Conservation (phyloP, 2,888 invertebrate species). For the Drosophila nr. medialis region DNA sequence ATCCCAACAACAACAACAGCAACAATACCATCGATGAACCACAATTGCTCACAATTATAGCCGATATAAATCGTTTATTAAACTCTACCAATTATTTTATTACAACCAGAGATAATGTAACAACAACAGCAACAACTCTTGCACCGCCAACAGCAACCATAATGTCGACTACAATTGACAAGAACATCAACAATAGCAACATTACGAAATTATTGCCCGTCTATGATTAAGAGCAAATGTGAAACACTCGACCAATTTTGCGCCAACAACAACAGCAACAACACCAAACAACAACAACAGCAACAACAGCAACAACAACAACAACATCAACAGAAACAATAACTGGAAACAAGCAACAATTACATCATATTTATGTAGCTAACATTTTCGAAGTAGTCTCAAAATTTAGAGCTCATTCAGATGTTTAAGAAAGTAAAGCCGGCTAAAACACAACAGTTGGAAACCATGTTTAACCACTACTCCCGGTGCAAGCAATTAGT, state of each 20-base stretch:
- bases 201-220: slow-evolving; percentile 81
- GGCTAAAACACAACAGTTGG: neutral
- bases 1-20: slow-evolving; percentile 38
- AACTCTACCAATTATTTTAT: slow-evolving; percentile 85
- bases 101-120: slow-evolving; percentile 84
- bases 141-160: slow-evolving; percentile 48
- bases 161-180: slow-evolving; percentile 55
- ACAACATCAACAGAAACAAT: slow-evolving; percentile 10
- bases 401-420: slow-evolving; percentile 2
- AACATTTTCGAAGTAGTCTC: slow-evolving; percentile 7
- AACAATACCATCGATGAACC: slow-evolving; percentile 78
- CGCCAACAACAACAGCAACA: slow-evolving; percentile 15
- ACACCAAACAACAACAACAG: slow-evolving; percentile 10
- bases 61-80: slow-evolving; percentile 84
- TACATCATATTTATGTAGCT: slow-evolving; percentile 11
- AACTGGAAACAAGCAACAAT: slow-evolving; percentile 13
- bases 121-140: slow-evolving; percentile 59
- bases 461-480: neutral
- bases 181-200: slow-evolving; percentile 61
- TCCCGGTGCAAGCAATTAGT: slow-evolving; percentile 28
- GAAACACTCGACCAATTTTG: slow-evolving; percentile 1
- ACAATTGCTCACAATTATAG: slow-evolving; percentile 82
- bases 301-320: slow-evolving; percentile 5
- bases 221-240: slow-evolving; percentile 58
- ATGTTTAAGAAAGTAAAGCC: neutral